Evolutionary conservation across 2,113 vertebrate species (phyloP), one percentile per base, ranked within the genome.

Genomic region (Acanthochromis polyacanthus): DNA sequence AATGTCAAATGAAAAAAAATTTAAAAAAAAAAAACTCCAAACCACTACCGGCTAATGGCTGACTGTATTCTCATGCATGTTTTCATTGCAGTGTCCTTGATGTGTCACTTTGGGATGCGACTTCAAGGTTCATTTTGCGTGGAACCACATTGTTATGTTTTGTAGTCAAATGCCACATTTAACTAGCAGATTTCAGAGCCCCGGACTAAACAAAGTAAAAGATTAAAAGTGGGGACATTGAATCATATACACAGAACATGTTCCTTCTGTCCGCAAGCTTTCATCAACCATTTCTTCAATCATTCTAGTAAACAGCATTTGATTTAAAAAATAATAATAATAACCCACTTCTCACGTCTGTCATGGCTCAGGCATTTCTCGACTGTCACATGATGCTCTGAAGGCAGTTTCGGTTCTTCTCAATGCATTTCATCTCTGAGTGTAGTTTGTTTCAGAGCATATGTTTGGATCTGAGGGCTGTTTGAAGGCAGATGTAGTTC

Each of bases 401-500:
- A 71, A 48, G 59, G 81, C 80, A 71, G 32, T 68, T 84, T 71
- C 71, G 57, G 75, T 76, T 84, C 52, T 71, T 80, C 55, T 86
- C 61, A 88, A 81, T 82, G 28, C 56, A 77, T 83, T 85, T 82
- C 76, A 84, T 91, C 75, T 86, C 81, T 60, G 32, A 89, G 88
- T 70, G 86, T 88, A 84, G 81, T 90, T 86, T 88, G 57, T 82
- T 88, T 61, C 80, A 84, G 68, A 87, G 78, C 90, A 88, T 68
- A 80, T 93, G 88, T 92, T 92, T 89, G 82, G 80, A 87, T 88
- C 81, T 82, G 82, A 86, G 75, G 76, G 70, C 75, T 85, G 75
- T 90, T 92, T 93, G 89, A 89, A 90, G 87, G 86, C 84, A 93
- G 88, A 92, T 93, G 91, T 87, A 91, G 77, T 92, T 93, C 76